Evolutionary conservation across 1,140 invertebrate genomes (phyloP).

Genomic region (Homarus americanus): DNA sequence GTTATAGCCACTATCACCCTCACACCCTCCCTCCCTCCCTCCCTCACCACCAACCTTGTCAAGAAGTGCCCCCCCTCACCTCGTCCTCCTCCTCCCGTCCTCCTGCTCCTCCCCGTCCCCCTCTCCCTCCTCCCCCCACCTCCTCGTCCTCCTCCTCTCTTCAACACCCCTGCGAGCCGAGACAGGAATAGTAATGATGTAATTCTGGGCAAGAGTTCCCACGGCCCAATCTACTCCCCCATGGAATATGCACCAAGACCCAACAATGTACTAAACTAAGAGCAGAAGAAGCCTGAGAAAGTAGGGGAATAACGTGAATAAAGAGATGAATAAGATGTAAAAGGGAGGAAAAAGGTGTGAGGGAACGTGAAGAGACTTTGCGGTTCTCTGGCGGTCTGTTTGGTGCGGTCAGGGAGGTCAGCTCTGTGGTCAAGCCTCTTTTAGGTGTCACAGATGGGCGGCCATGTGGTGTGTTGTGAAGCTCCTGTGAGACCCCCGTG

Average conservation of each 20-base stretch:
- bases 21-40: background rate
- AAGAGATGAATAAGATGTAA: slow-evolving; percentile 14
- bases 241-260: background rate
- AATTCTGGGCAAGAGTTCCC: slow-evolving; percentile 12
- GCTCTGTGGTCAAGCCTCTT: slow-evolving; percentile 21
- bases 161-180: background rate
- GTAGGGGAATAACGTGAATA: background rate
- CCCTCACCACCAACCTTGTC: background rate
- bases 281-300: background rate
- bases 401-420: slow-evolving; percentile 30
- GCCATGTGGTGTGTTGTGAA: background rate
- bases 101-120: background rate
- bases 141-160: background rate
- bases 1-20: no score
- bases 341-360: background rate
- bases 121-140: background rate
- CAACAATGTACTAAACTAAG: background rate
- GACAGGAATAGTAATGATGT: slow-evolving; percentile 1
- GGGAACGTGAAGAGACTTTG: no score
- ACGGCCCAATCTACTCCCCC: background rate
- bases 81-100: background rate
- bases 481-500: background rate
- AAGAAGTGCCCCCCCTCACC: background rate
- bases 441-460: background rate
- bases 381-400: slow-evolving; percentile 26